Evolutionary conservation across 2,113 vertebrate genomes (phyloP).

Genomic region (Nothobranchius kuhntae): DNA sequence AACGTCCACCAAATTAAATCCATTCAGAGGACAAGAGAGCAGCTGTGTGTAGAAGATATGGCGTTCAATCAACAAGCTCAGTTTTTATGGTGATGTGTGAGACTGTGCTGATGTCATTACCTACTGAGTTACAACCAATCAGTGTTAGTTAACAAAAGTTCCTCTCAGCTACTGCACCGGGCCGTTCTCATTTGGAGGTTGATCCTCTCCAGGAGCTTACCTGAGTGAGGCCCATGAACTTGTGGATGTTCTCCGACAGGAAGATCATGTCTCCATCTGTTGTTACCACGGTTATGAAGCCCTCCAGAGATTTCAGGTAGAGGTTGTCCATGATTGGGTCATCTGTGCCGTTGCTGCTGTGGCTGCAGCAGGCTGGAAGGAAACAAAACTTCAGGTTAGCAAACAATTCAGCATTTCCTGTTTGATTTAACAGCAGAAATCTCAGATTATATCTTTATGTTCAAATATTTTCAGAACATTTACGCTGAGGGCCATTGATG

Average conservation of each 20-base stretch:
- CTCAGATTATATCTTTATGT: conserved; percentile 5
- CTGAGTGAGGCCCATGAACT: conserved; percentile 97
- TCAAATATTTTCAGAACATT: conserved; percentile 11
- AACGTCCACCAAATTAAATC: no score
- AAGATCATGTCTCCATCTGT: conserved; percentile 99
- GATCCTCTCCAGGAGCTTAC: conserved; percentile 58
- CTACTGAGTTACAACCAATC: no score
- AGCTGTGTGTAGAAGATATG: no score
- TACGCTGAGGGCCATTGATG: conserved; percentile 11
- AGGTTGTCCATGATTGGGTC: conserved; percentile 77
- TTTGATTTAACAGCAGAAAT: background rate
- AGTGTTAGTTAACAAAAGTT: no score
- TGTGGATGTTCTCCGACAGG: conserved; percentile 98
- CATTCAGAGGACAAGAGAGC: no score
- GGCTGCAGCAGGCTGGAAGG: conserved; percentile 42
- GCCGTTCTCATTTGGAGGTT: background rate
- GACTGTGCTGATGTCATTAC: no score
- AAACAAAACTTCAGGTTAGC: background rate
- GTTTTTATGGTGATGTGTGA: no score
- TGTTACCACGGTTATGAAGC: conserved; percentile 94
- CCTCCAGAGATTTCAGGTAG: conserved; percentile 96
- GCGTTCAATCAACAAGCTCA: no score
- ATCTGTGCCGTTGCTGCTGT: conserved; percentile 12
- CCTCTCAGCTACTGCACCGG: no score
- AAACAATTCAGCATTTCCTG: conserved; percentile 49